Evolutionary conservation across 2,113 vertebrate genomes (phyloP), one percentile per base, ranked within the genome.

Genomic region (Grammomys surdaster): DNA sequence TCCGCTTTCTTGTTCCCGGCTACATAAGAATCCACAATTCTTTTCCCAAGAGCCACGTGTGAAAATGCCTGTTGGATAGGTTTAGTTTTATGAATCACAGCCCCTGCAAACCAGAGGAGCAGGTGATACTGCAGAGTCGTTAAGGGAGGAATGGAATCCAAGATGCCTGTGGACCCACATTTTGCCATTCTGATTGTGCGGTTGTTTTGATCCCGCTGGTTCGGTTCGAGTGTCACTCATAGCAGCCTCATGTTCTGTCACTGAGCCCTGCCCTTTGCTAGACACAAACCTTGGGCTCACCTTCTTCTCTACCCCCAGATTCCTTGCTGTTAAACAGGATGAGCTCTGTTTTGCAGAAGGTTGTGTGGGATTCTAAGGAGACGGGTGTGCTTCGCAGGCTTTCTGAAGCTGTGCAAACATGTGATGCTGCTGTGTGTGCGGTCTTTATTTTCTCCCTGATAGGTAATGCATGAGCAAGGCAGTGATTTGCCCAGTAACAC

Each of bases 1-100:
- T 86, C 36, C 56, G 40, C 20, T 94, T 92, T 88, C 93, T 96
- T 75, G 48, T 88, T n/a, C 13, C 1, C 14, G 33, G 36, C 28
- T 94, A 73, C 72, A 24, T 89, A 78, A 86, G 36, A 36, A 82
- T 51, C 14, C 13, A 67, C n/a, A 43, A 20, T 0, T 20, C 90
- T 33, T 70, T 96, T 95, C 19, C 16, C 54, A 16, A 28, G 40
- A 60, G 31, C 69, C n/a, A n/a, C 14, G 22, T 48, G 0, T 58
- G 76, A 11, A 65, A 92, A 70, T 69, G 36, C 26, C 33, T 46
- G 24, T 19, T 40, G 60, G 24, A 46, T 76, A 80, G 65, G 36
- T 70, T 69, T 89, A 92, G 11, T 95, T 31, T 94, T 20, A 36
- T 40, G 65, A 89, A 4, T 94, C 89, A 58, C 81, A 94, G 31